Percentiles rank a stretch among this genome's conserved stretches.
Conservation (phyloP, 2,888 invertebrate species). For the Lampropteryx suffumata region DNA sequence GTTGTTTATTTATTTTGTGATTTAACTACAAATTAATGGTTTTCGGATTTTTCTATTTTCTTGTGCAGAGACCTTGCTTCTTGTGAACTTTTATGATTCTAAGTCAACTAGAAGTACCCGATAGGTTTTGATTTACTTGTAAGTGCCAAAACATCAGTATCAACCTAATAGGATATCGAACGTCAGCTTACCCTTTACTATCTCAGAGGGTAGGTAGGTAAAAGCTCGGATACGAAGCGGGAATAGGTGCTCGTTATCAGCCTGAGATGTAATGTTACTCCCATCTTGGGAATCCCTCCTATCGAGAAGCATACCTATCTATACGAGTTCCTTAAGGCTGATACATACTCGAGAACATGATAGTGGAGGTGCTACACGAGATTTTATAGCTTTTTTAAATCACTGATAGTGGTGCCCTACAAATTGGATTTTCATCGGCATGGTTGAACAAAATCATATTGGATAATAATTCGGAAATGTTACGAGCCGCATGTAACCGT, state of each 20-base stretch:
- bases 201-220: constrained; percentile 17
- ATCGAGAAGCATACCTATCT: constrained; percentile 22
- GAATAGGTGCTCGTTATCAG: constrained; percentile 31
- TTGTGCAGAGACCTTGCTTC: too few relatives aligned
- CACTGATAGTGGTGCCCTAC: constrained; percentile 8
- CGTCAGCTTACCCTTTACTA: constrained; percentile 4
- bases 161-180: constrained; percentile 2
- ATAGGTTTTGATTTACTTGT: too few relatives aligned
- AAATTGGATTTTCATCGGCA: background rate
- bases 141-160: background rate
- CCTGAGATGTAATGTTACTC: constrained; percentile 31
- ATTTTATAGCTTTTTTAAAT: constrained; percentile 12
- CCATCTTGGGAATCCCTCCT: constrained; percentile 31
- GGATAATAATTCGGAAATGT: too few relatives aligned
- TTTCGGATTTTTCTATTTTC: too few relatives aligned
- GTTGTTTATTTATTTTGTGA: too few relatives aligned
- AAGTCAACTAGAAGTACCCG: too few relatives aligned
- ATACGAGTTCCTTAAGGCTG: constrained; percentile 8
- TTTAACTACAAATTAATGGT: too few relatives aligned
- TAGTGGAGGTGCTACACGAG: constrained; percentile 10
- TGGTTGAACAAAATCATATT: background rate
- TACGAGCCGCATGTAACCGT: background rate
- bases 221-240: constrained; percentile 15
- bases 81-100: too few relatives aligned
- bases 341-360: constrained; percentile 13